Base-by-base conservation (phyloP, 2,888 invertebrate genomes). In the Aromia moschata region DNA sequence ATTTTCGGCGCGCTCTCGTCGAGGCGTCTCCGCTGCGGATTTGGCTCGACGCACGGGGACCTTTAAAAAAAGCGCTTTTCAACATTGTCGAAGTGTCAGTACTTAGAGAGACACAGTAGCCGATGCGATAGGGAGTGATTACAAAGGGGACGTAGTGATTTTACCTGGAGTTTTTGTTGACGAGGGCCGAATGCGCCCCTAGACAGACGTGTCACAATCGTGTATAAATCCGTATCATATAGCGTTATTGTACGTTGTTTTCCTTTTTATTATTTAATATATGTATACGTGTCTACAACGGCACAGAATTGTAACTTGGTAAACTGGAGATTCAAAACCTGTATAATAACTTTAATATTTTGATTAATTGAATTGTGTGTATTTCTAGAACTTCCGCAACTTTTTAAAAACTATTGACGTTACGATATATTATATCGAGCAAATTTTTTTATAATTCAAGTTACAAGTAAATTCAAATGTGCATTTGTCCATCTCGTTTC, bases 1-100 rank as follows among this genome's bases (percentile, higher is more conserved):
- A 43, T 57, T 44, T 17, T 31, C 1, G 18, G 2, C 36, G 40
- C 4, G 25, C 31, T 49, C 46, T 30, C 49, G 14, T 51, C 30
- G 10, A 16, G 10, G n/a, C 12, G 12, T 1, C 11, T 1, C 36
- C 14, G 11, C 20, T n/a, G 16, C 20, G 45, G 17, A 17, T 47
- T 58, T 72, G 78, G 72, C 31, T 71, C 40, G 61, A 56, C 72
- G 67, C 30, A 68, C 68, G n/a, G 70, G 68, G 60, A 64, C 69
- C 71, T 33, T 33, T 70, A 70, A 74, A 77, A 75, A 77, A 77
- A 75, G 74, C 64, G 74, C 75, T 75, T 76, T 78, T 78, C 70
- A 69, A 73, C 73, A 78, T 79, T 80, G 79, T 80, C 64, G 71
- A 78, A 77, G 79, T 80, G 80, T 80, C 80, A 80, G 74, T 79